A percentile compares a stretch with the other conserved stretches of the same genome.
These are phyloP conservation scores for Spinibarbus caldwelli DNA, from an alignment of 2,797 vertebrate genomes.

Conservation along the genomic window DNA sequence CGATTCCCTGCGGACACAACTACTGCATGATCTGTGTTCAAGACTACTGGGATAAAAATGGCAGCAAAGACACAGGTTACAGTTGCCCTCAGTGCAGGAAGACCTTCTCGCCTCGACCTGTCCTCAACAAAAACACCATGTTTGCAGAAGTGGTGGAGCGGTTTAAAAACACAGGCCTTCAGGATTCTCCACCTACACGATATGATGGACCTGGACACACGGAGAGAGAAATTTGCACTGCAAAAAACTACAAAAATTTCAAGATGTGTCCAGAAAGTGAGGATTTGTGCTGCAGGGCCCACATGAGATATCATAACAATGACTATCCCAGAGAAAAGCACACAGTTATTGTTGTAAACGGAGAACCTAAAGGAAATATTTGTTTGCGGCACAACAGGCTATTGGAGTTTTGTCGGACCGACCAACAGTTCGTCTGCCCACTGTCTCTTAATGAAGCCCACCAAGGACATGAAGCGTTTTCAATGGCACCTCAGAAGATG, in stretches of 20 bases:
- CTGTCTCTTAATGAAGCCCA: constrained; percentile 20
- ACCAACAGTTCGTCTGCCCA: constrained; percentile 48
- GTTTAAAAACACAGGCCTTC: constrained; percentile 49
- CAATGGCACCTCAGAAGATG: background rate
- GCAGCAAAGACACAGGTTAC: constrained; percentile 20
- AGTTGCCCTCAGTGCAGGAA: constrained; percentile 53
- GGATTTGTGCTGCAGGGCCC: background rate
- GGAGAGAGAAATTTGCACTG: constrained; percentile 3
- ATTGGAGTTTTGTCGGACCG: constrained; percentile 3
- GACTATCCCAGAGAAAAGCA: constrained; percentile 29
- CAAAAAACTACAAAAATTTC: constrained; percentile 11
- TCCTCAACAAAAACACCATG: constrained; percentile 58
- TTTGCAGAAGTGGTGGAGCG: constrained; percentile 57
- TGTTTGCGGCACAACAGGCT: constrained; percentile 46
- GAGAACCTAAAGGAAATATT: constrained; percentile 36
- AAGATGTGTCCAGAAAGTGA: constrained; percentile 21
- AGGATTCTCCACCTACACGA: constrained; percentile 20
- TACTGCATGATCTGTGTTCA: constrained; percentile 57
- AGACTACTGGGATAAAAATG: constrained; percentile 48
- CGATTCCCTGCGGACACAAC: constrained; percentile 60
- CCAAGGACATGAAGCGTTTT: too few species aligned
- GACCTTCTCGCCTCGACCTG: constrained; percentile 47
- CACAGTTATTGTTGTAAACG: constrained; percentile 29
- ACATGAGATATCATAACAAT: background rate
- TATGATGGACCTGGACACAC: background rate